A percentile compares a stretch with the other conserved stretches of the same genome.
phyloP scores from a whole-genome alignment of 2,888 invertebrate species.

The Orthosia gracilis region DNA sequence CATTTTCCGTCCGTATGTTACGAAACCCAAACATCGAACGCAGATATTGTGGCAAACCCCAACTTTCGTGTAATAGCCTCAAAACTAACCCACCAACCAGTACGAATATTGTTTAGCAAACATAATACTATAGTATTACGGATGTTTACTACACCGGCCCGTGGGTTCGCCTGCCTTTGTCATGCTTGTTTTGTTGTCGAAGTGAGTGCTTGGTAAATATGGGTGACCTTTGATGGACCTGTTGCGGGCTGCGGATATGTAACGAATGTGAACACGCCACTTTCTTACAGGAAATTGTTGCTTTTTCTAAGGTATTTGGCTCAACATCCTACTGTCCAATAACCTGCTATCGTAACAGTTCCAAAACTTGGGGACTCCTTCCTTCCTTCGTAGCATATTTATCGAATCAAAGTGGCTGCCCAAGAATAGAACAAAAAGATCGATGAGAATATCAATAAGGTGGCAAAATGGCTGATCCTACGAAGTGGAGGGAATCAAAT shows the following conservation, averaged over 20 bases:
- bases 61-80: neutral
- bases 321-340: slow-evolving; percentile 5
- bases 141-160: slow-evolving; percentile 52
- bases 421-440: neutral
- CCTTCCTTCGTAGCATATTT: too few species aligned
- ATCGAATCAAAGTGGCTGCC: neutral
- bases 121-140: slow-evolving; percentile 23
- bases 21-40: neutral
- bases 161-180: slow-evolving; percentile 35
- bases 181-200: slow-evolving; percentile 39
- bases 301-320: neutral
- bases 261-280: slow-evolving; percentile 15
- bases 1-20: neutral
- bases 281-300: slow-evolving; percentile 1
- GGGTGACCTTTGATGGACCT: slow-evolving; percentile 37
- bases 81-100: neutral
- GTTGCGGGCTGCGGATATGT: slow-evolving; percentile 8
- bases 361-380: too few species aligned
- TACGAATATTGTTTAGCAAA: slow-evolving; percentile 32
- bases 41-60: neutral
- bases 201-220: slow-evolving; percentile 40
- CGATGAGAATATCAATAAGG: neutral
- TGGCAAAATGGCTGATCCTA: neutral
- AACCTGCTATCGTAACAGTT: neutral
- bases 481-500: neutral